Base-by-base conservation (phyloP, 2,113 vertebrate genomes). In the Rattus rattus region DNA sequence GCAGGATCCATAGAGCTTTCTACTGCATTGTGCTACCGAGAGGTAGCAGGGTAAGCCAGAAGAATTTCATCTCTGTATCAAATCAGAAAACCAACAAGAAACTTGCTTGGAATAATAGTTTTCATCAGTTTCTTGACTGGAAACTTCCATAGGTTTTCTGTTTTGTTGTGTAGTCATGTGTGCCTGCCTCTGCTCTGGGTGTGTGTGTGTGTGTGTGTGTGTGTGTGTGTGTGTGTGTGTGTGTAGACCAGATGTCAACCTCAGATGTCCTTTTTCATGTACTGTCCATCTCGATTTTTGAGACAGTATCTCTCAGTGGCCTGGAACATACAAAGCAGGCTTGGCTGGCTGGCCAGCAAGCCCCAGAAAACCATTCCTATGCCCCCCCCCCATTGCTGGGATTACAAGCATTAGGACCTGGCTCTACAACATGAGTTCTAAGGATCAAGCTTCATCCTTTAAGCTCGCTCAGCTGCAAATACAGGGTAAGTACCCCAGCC, bases 11-110 rank as follows among this genome's bases (percentile, higher is more conserved):
- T 2, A 16, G 67, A 6, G 6, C 22, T 59, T 36, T 69, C 75
- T 36, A 19, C 1, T 24, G 56, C 49, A 0, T 26, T 0, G 6
- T 11, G 14, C 56, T 43, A 36, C 0, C 1, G 14, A 80, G 63
- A 91, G 65, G 65, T 81, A 16, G 11, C 61, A 63, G 19, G 39
- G 11, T 49, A 30, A 30, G n/a, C 49, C 69, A 12, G 3, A 47
- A 61, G 63, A 33, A 26, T 88, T 85, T 28, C 39, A 24, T 47
- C 59, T 88, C 54, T 36, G 1, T 17, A 70, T 36, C 77, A 81
- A 92, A 94, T 63, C 17, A 94, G 63, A 36, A 79, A 85, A 73
- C 56, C 28, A 39, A 56, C 65, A 24, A 36, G 54, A 83, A 30
- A 77, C 26, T 63, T 61, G 36, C 49, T 33, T 43, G 30, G 43